Evolutionary conservation across 2,113 vertebrate genomes (phyloP), one percentile per base, ranked within the genome.

Genomic region (Pelodiscus sinensis): DNA sequence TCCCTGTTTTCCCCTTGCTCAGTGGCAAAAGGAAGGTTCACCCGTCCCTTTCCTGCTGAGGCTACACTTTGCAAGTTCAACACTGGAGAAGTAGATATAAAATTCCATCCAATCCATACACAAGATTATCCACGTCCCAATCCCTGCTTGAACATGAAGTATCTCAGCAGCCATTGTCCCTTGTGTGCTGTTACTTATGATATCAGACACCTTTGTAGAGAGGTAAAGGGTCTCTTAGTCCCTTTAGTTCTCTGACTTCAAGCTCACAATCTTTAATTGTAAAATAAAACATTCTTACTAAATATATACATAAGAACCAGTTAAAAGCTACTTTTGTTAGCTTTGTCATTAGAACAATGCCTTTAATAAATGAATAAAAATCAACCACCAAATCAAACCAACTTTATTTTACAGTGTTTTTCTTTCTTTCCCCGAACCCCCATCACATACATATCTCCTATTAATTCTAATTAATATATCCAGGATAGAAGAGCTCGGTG

Each of bases 141-240:
- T 1, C 65, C 12, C 38, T 22, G 21, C 12, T 14, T 75, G 71
- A 44, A 44, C 22, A 75, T 35, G 22, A 24, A 14, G 38, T 51
- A 87, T 12, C 22, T 1, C 0, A 0, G 75, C 5, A 9, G 5
- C 18, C 24, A 11, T 12, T 86, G 24, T 68, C 68, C n/a, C 56
- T 13, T 5, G 2, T 14, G 9, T 44, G 22, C 16, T 52, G 15
- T 44, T 56, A 22, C 0, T 0, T 2, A 25, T 1, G 3, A 44
- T 52, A 52, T 14, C 5, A 31, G 19, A 15, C 5, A 3, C 2
- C 2, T 11, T 8, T 25, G 3, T 12, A 82, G 0, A 0, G 0
- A 9, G 38, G 71, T 60, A 31, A 73, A 3, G 73, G 16, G 71
- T 56, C 2, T 2, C 52, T 57, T 3, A 2, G 44, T 44, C 4